phyloP scores from a whole-genome alignment of 2,797 vertebrate genomes.

The Liasis olivaceus region DNA sequence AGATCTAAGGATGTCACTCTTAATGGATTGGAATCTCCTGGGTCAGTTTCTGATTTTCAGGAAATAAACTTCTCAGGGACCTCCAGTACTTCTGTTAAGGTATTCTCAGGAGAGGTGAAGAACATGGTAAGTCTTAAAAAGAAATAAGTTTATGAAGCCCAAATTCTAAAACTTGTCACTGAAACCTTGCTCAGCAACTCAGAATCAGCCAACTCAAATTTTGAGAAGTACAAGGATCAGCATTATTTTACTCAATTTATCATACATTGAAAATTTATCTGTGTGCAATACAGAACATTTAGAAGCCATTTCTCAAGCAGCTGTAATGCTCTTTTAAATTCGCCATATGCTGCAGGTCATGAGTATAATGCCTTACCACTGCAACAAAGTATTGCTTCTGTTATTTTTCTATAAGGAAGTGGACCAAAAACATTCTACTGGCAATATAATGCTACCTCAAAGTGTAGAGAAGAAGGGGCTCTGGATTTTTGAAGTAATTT shows the following conservation, averaged over 20 bases:
- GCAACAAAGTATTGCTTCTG: neutral
- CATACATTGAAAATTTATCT: neutral
- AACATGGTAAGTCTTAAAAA: neutral
- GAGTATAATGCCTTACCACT: neutral
- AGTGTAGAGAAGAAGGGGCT: neutral
- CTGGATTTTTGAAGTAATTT: neutral
- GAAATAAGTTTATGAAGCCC: no score
- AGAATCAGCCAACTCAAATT: neutral
- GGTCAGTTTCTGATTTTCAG: neutral
- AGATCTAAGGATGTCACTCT: neutral
- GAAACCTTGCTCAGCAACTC: neutral
- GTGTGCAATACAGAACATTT: neutral
- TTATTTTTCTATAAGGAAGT: neutral
- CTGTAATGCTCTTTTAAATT: neutral
- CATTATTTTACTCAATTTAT: slow-evolving; percentile 1
- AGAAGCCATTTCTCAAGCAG: neutral
- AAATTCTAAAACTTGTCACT: neutral
- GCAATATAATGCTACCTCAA: neutral
- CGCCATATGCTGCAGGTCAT: neutral
- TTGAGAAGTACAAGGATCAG: neutral
- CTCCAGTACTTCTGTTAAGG: neutral
- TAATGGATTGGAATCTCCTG: neutral
- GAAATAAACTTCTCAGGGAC: neutral
- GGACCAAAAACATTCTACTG: neutral
- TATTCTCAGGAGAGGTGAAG: neutral